Base-by-base conservation (phyloP, 2,888 invertebrate genomes). In the Coremacera marginata region DNA sequence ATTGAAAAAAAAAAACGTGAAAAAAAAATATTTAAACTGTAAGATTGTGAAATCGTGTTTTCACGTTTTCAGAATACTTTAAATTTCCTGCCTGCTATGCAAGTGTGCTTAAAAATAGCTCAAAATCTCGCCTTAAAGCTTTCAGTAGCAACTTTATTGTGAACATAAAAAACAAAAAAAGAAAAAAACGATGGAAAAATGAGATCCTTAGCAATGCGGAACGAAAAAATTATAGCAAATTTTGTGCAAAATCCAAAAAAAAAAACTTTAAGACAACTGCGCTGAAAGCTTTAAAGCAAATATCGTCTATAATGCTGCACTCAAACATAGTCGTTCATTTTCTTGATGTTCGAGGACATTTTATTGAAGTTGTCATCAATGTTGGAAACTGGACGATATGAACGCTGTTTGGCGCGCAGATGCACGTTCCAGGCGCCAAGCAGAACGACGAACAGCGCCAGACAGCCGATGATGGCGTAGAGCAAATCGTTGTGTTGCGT, bases 381-480 rank as follows among this genome's bases (percentile, higher is more conserved):
- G 76, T 84, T 87, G 19, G 88, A 87, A 68, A 89, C 89, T 3
- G 89, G 88, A 37, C 86, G 83, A 79, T 89, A 89, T 80, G 89
- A 89, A 82, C 89, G 87, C 80, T 89, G 87, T 76, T 86, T 87
- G 78, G 88, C 85, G 34, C 79, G 84, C 77, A 85, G 72, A 25
- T 86, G 86, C 22, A 81, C 82, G 70, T 85, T 84, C 72, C 85
- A 84, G 57, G 79, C 78, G 16, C 76, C 77, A 68, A 86, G 76
- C 3, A 76, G n/a, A 1, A 80, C 77, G 16, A 83, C 80, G 5
- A 84, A 19, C 0, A 83, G 75, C 1, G 81, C 81, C 31, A 83
- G 78, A 19, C 82, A 79, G 19, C 80, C 83, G 22, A 86, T 85
- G 25, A 86, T 80, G 8, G 80, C 81, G 37, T 83, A 80, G 22